These are phyloP conservation scores for Drosophila paramelanica DNA, from an alignment of 2,888 invertebrate species.

Conservation along the genomic window DNA sequence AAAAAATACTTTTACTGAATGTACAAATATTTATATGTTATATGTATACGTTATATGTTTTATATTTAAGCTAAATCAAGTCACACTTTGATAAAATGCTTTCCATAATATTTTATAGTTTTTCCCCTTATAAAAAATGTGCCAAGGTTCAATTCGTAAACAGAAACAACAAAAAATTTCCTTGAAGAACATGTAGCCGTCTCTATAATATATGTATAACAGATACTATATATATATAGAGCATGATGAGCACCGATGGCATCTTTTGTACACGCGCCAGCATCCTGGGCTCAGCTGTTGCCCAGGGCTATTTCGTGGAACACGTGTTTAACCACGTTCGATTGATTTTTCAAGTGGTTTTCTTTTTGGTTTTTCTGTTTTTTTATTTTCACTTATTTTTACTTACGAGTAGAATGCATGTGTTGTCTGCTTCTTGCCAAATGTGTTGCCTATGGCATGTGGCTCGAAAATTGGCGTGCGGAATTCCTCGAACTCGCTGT, in stretches of 20 bases:
- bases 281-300: conserved; percentile 12
- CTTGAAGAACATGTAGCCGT: no score
- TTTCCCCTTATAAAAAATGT: no score
- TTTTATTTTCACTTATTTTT: background rate
- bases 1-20: no score
- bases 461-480: conserved; percentile 87
- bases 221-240: no score
- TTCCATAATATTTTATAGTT: no score
- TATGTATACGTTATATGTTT: no score
- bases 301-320: background rate
- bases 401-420: conserved; percentile 96
- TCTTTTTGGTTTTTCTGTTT: background rate
- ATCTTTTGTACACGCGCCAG: background rate
- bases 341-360: conserved; percentile 30
- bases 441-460: conserved; percentile 91
- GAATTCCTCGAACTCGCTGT: conserved; percentile 97
- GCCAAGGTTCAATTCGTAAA: no score
- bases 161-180: no score
- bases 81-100: no score
- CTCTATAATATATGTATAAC: no score
- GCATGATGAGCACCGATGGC: background rate
- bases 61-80: no score
- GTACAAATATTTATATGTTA: no score
- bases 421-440: conserved; percentile 84
- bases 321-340: conserved; percentile 19